Base-by-base conservation (phyloP, 2,113 vertebrate species). In the Solea solea region DNA sequence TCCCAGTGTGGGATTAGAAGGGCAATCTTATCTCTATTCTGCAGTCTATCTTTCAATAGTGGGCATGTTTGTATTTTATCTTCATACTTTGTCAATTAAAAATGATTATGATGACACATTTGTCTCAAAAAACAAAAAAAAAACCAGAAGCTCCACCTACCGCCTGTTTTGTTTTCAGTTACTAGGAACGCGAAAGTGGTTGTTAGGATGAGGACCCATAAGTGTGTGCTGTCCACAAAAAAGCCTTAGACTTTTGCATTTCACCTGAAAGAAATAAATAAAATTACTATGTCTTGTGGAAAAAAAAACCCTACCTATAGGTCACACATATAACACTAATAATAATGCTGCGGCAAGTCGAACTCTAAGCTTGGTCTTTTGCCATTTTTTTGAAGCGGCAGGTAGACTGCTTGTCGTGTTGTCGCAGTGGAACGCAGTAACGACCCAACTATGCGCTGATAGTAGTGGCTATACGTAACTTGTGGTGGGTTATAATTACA, bases 181-280 rank as follows among this genome's bases (percentile, higher is more conserved):
- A 74, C 82, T 48, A 83, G 39, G 84, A 48, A 90, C 82, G 83
- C 90, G 57, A 9, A 25, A 0, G 28, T 14, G 44, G 90, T 91
- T 85, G 89, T 76, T 85, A 85, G 0, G 78, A 34, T 72, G 54
- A 86, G 88, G 89, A 74, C 89, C 84, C 66, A 46, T 5, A 3
- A 0, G 1, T 39, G 1, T 0, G 2, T 11, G 63, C 7, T 75
- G 83, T 71, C 85, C 53, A 14, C 16, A 50, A 9, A 67, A 48
- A 58, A 9, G 83, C 81, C 80, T 7, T 64, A 2, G 0, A 67
- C 6, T 53, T 60, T 21, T 9, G 11, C 3, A 5, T 21, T 53
- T 40, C 0, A 21, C 3, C 12, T 5, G 21, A 39, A 61, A 64
- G 1, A 64, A 48, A 60, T 2, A 1, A 3, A 14, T 7, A 1